These are phyloP conservation scores for Drosophila engyochracea DNA, from an alignment of 2,888 invertebrate species.

Conservation along the genomic window DNA sequence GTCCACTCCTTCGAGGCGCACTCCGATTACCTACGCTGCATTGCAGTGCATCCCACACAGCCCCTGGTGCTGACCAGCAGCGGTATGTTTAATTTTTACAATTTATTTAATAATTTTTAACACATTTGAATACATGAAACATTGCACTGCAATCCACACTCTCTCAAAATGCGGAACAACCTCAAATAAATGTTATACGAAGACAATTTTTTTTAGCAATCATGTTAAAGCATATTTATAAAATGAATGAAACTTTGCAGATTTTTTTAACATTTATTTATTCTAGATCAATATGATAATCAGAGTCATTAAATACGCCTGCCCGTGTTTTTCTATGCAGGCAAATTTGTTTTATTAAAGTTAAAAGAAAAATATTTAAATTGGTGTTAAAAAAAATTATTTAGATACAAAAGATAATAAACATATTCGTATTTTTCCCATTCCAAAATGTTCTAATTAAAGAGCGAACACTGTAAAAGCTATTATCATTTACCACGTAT, in stretches of 20 bases:
- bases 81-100: conserved; percentile 88
- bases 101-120: background rate
- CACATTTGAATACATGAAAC: background rate
- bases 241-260: background rate
- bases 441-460: background rate
- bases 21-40: conserved; percentile 98
- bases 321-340: background rate
- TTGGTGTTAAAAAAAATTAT: background rate
- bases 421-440: background rate
- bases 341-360: background rate
- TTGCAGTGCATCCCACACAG: conserved; percentile 98
- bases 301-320: background rate
- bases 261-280: background rate
- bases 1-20: conserved; percentile 99
- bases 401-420: background rate
- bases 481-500: conserved; percentile 1
- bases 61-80: conserved; percentile 98
- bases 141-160: too few relatives aligned
- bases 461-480: background rate
- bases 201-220: background rate
- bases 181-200: background rate
- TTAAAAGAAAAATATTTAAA: background rate
- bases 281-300: background rate
- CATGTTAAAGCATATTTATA: background rate
- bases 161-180: background rate